Evolutionary conservation across 2,888 invertebrate species (phyloP).

Genomic region (Cataglyphis livida): DNA sequence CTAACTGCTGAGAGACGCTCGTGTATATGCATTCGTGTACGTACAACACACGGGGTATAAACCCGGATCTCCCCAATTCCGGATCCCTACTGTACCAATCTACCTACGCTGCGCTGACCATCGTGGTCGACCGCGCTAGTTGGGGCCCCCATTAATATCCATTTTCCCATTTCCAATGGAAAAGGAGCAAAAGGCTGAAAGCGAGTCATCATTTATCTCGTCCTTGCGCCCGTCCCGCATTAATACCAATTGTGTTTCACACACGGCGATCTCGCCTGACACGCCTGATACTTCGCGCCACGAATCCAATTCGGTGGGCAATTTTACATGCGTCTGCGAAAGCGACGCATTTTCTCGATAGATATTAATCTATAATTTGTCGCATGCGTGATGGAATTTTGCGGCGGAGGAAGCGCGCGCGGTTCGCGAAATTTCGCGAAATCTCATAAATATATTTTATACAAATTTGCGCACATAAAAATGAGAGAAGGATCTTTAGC

Average conservation of each 20-base stretch:
- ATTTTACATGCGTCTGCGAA: conserved; percentile 22
- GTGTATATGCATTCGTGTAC: conserved; percentile 43
- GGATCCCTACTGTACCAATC: neutral
- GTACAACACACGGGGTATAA: conserved; percentile 36
- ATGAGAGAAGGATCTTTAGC: conserved; percentile 13
- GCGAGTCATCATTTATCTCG: conserved; percentile 81
- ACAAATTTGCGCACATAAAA: conserved; percentile 19
- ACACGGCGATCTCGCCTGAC: conserved; percentile 67
- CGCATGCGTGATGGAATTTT: neutral
- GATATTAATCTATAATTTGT: conserved; percentile 13
- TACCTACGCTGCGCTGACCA: conserved; percentile 67
- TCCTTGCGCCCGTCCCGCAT: conserved; percentile 77
- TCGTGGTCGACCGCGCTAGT: conserved; percentile 64
- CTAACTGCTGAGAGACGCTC: conserved; percentile 53
- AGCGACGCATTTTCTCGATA: neutral
- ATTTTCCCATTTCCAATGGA: conserved; percentile 79
- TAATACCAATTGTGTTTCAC: conserved; percentile 82
- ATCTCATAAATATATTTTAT: conserved; percentile 45
- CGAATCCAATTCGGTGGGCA: conserved; percentile 42
- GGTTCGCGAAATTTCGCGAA: conserved; percentile 23
- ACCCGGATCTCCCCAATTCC: conserved; percentile 38
- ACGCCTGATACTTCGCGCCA: conserved; percentile 46
- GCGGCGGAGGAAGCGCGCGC: neutral
- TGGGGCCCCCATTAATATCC: conserved; percentile 81
- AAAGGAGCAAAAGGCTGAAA: conserved; percentile 77